phyloP scores from a whole-genome alignment of 64 coral and sea anemone species.

The Dendrophyllia cribrosa region DNA sequence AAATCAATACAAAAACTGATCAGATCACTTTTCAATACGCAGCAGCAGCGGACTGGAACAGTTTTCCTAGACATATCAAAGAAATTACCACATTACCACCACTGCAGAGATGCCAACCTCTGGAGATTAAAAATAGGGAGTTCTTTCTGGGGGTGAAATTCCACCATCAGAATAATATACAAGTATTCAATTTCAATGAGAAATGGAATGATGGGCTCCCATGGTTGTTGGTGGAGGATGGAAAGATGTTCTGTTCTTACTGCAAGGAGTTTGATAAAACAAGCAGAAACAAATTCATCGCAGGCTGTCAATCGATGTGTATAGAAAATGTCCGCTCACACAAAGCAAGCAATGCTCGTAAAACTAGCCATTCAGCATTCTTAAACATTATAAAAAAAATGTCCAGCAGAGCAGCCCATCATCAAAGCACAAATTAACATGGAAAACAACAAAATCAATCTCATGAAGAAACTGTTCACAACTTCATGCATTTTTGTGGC shows the following conservation, averaged over 20 bases:
- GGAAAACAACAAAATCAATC: conserved; percentile 1
- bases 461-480: neutral
- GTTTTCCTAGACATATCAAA: too few species aligned
- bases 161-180: neutral
- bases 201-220: conserved; percentile 8
- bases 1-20: too few species aligned
- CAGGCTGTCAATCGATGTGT: neutral
- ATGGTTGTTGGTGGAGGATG: conserved; percentile 1
- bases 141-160: too few species aligned
- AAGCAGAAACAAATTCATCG: conserved; percentile 11
- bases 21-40: too few species aligned
- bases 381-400: conserved; percentile 8
- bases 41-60: too few species aligned
- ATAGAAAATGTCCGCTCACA: conserved; percentile 10
- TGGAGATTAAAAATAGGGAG: too few species aligned
- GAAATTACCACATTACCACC: too few species aligned
- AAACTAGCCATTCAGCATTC: conserved; percentile 16
- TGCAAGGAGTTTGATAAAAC: conserved; percentile 18
- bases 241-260: conserved; percentile 18
- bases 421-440: neutral
- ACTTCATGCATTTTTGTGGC: neutral
- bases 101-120: too few species aligned
- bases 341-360: conserved; percentile 9
- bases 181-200: neutral
- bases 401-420: conserved; percentile 11